Evolutionary conservation across 2,888 invertebrate genomes (phyloP), one percentile per base, ranked within the genome.

Genomic region (Notodonta ziczac): DNA sequence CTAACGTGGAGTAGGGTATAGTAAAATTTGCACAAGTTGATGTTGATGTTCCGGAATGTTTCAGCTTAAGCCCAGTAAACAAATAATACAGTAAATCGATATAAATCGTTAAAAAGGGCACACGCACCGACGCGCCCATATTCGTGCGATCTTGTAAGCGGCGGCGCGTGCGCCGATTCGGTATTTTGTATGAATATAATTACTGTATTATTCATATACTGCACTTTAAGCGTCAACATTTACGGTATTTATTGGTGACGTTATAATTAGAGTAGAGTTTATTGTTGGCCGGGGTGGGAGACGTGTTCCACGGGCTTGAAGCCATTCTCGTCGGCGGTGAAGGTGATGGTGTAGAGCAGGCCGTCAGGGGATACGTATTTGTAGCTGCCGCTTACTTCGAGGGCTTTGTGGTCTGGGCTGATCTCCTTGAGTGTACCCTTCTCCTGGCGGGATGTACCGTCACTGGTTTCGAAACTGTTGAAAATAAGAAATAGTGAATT

Each of bases 271-370:
- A 40, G 14, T 54, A 54, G 54, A 54, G 14, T 56, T 56, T 56
- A 56, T 56, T 56, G 56, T 44, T 44, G 56, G 10, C 44, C 56
- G 13, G 76, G 74, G 40, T 84, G 83, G 42, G 81, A 80, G 6
- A 84, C 77, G 39, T 78, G 84, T 67, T 83, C 80, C 56, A 83
- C 82, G 3, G 85, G 85, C 60, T 83, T 89, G 85, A 88, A 94
- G 48, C 94, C 94, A 75, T 93, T 89, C 77, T 94, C 94, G 77
- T 94, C 91, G 32, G 94, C 94, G 24, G 85, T 81, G 84, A 89
- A 94, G 48, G 84, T 86, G 54, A 94, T 83, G 55, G 87, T 86
- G 82, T 94, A 91, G 12, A 85, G 83, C 58, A 86, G 83, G 35
- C 93, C 93, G 72, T 92, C 91, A 50, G 89, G 89, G 13, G 87